Percentiles rank a stretch among this genome's conserved stretches.
These are phyloP conservation scores for Agrotis segetum DNA, from an alignment of 2,888 invertebrate species.

Conservation along the genomic window DNA sequence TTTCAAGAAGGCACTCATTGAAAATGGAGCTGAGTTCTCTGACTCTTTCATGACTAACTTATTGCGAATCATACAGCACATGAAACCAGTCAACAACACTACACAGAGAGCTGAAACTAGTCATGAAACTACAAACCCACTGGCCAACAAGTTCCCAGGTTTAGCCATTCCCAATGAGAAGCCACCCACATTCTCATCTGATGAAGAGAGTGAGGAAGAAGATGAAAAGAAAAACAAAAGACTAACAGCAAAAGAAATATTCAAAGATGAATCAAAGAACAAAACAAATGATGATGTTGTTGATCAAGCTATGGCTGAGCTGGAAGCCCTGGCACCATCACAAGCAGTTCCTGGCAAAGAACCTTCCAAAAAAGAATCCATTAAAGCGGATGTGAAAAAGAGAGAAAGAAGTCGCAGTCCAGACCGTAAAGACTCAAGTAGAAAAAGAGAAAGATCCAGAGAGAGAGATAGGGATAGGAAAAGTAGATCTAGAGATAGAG, in stretches of 20 bases:
- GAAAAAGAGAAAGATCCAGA: conserved; percentile 73
- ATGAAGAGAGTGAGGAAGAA: conserved; percentile 82
- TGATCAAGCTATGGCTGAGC: conserved; percentile 96
- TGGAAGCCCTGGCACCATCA: conserved; percentile 96
- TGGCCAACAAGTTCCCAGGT: conserved; percentile 95
- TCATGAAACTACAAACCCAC: conserved; percentile 84
- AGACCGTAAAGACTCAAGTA: conserved; percentile 73
- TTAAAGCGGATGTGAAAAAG: conserved; percentile 71
- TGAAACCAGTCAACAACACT: conserved; percentile 93
- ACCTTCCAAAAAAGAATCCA: conserved; percentile 71
- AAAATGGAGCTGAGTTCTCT: conserved; percentile 99
- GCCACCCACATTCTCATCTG: conserved; percentile 83
- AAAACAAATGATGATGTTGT: conserved; percentile 89
- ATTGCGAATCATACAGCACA: conserved; percentile 98
- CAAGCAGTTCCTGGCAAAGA: conserved; percentile 69
- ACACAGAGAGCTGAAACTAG: conserved; percentile 67
- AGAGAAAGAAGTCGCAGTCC: conserved; percentile 74
- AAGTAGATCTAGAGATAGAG: conserved; percentile 63
- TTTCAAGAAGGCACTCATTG: conserved; percentile 96
- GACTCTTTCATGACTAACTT: conserved; percentile 98
- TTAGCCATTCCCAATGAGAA: conserved; percentile 95
- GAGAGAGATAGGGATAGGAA: conserved; percentile 67
- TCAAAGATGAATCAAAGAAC: conserved; percentile 81
- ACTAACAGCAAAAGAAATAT: conserved; percentile 85
- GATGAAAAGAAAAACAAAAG: conserved; percentile 70